Conservation (phyloP, 2,888 invertebrate species). For the Neelides folsomi region DNA sequence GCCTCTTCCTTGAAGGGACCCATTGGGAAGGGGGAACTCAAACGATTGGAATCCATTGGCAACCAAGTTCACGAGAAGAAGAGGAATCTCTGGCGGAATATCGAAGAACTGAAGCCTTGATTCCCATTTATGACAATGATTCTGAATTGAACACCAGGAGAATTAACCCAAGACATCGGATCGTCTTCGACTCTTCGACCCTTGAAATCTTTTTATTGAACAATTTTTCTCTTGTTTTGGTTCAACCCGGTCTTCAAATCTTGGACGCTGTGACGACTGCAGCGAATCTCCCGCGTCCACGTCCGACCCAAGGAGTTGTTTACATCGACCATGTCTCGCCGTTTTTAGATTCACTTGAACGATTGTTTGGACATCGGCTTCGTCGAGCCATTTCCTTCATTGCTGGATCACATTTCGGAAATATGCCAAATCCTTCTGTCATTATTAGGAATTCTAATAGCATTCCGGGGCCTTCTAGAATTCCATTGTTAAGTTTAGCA, state of each 20-base stretch:
- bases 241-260: slow-evolving; percentile 27
- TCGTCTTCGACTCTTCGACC: slow-evolving; percentile 9
- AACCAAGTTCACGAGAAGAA: slow-evolving; percentile 19
- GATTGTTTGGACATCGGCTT: slow-evolving; percentile 22
- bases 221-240: slow-evolving; percentile 6
- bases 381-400: neutral
- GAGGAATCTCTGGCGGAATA: slow-evolving; percentile 21
- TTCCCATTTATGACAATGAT: slow-evolving; percentile 9
- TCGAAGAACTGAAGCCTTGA: slow-evolving; percentile 11
- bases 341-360: slow-evolving; percentile 23
- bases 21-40: slow-evolving; percentile 23
- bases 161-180: slow-evolving; percentile 8
- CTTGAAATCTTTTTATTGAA: slow-evolving; percentile 6
- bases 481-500: no score
- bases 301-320: slow-evolving; percentile 21
- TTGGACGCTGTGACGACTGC: slow-evolving; percentile 23
- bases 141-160: slow-evolving; percentile 3
- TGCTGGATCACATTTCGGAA: neutral
- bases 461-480: no score
- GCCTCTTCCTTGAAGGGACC: slow-evolving; percentile 25
- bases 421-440: neutral
- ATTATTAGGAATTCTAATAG: no score
- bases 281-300: slow-evolving; percentile 17
- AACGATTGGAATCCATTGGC: slow-evolving; percentile 30
- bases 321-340: slow-evolving; percentile 24